Evolutionary conservation across 2,113 vertebrate species (phyloP), one percentile per base, ranked within the genome.

Genomic region (Dromaius novaehollandiae): DNA sequence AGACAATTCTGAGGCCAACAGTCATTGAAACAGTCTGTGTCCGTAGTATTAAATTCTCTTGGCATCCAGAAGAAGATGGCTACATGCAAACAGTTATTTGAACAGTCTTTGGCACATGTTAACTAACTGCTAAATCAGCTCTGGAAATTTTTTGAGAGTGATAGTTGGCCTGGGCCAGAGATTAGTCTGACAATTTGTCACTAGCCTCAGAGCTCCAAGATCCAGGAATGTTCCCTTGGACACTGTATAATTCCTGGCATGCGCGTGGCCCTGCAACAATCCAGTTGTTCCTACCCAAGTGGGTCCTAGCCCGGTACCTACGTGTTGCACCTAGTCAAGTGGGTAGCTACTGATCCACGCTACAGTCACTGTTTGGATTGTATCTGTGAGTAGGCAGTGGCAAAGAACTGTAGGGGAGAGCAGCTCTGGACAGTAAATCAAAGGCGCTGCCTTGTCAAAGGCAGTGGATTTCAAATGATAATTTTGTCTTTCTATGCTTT

Each of bases 321-420:
- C 32, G 17, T 60, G 32, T 34, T 19, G 56, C 56, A 60, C 30
- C 56, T 32, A 15, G 8, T 18, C 1, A 0, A 20, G 15, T 9
- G 68, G 13, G 42, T 12, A 26, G 20, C 46, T 93, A 65, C 18
- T 70, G 71, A 6, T 26, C 9, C 20, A 20, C 56, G 34, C 56
- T 60, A 19, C 30, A n/a, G 51, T 81, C 28, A 7, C 40, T 3
- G 6, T 30, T 61, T 70, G 42, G 26, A 32, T 55, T 71, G 32
- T 9, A 0, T 42, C 38, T 0, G 0, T 13, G 38, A 28, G 4
- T 6, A 6, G 4, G 32, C 44, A 32, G 75, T 68, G 28, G 7
- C 9, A 55, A 32, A 58, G 56, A 60, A 38, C 38, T 56, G 21
- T 12, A 42, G 25, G 24, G 65, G 20, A 36, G 8, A 34, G 40